These are phyloP conservation scores for Eucidaris tribuloides DNA, from an alignment of 35 echinoderm and acorn worm species.

Conservation along the genomic window DNA sequence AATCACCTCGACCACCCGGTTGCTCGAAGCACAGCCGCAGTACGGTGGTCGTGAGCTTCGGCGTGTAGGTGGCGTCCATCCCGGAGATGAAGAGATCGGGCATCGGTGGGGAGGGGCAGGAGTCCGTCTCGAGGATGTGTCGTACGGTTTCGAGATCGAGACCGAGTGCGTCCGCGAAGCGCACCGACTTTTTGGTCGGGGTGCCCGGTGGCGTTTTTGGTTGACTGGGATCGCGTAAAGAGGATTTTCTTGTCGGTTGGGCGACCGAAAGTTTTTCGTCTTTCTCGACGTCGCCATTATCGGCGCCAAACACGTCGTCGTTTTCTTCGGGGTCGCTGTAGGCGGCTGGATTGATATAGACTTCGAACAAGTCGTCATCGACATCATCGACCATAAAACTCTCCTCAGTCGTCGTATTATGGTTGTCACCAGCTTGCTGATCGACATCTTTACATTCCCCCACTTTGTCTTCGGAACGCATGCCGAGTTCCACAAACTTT, in stretches of 20 bases:
- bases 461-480: no score
- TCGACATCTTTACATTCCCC: no score
- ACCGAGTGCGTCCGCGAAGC: constrained; percentile 75
- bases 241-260: constrained; percentile 27
- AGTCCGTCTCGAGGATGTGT: constrained; percentile 62
- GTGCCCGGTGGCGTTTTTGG: constrained; percentile 43
- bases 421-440: no score
- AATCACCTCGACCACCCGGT: constrained; percentile 61
- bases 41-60: neutral
- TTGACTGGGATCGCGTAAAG: constrained; percentile 17
- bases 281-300: neutral
- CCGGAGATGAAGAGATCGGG: no score
- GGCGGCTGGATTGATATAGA: neutral
- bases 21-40: constrained; percentile 50
- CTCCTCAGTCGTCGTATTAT: no score
- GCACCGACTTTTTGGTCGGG: constrained; percentile 52
- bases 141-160: constrained; percentile 59
- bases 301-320: neutral
- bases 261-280: neutral
- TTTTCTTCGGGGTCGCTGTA: neutral
- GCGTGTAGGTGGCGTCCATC: neutral
- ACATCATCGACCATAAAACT: no score
- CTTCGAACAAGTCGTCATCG: constrained; percentile 6
- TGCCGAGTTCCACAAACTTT: no score
- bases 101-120: constrained; percentile 32